These are phyloP conservation scores for Anarhynchus alexandrinus DNA, from an alignment of 2,113 vertebrate species.

Conservation along the genomic window DNA sequence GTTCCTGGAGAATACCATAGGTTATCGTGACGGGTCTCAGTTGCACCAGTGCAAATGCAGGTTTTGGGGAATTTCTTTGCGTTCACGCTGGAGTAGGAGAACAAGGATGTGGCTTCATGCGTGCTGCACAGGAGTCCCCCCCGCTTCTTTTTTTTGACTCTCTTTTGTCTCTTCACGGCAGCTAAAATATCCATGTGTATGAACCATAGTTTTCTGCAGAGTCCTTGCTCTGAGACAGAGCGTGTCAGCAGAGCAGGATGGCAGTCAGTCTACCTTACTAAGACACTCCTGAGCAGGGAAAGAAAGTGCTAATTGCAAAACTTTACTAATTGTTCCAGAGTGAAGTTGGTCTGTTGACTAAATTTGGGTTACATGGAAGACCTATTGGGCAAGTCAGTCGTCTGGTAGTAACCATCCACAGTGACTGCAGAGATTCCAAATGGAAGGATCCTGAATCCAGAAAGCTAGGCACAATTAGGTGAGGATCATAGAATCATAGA, in stretches of 20 bases:
- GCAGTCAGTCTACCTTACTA: rapidly evolving
- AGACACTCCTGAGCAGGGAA: not conserved
- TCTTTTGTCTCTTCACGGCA: not conserved
- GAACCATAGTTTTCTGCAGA: not conserved
- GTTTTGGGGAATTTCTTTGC: not conserved
- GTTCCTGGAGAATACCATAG: not conserved
- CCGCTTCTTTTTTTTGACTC: not conserved
- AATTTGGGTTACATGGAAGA: not conserved
- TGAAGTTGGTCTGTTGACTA: not conserved
- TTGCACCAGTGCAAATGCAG: not conserved
- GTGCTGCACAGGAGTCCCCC: not conserved
- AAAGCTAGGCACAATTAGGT: not conserved
- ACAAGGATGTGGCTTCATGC: not conserved
- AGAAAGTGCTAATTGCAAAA: not conserved
- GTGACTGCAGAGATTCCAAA: not conserved
- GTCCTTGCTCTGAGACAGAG: not conserved
- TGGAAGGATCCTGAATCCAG: not conserved
- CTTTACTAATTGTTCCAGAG: not conserved
- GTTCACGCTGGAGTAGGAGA: not conserved
- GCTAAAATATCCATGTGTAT: rapidly evolving
- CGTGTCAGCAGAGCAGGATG: not conserved
- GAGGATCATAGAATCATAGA: too few relatives aligned
- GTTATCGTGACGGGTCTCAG: not conserved
- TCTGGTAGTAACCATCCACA: not conserved
- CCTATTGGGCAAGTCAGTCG: not conserved